Evolutionary conservation across 2,113 vertebrate species (phyloP).

Genomic region (Pheucticus melanocephalus): DNA sequence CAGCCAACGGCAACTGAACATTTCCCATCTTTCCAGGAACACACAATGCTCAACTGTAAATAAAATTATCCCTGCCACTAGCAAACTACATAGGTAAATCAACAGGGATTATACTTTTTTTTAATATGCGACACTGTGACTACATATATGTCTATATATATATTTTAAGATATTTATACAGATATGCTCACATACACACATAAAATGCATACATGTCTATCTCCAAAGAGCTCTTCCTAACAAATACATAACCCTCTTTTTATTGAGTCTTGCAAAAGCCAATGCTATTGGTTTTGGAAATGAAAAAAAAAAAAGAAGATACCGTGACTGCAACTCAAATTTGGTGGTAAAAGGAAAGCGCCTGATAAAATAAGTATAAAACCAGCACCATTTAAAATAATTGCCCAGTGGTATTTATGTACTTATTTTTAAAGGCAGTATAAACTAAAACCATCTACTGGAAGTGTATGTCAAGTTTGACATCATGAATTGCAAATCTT

Average conservation of each 20-base stretch:
- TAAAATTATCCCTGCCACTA: neutral
- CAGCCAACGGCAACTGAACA: neutral
- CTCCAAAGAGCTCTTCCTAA: neutral
- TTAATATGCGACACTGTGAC: neutral
- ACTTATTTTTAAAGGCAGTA: neutral
- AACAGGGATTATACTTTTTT: neutral
- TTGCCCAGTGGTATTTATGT: neutral
- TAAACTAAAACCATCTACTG: neutral
- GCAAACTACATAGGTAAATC: neutral
- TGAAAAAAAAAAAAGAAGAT: neutral
- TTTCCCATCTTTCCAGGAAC: neutral
- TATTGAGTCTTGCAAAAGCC: neutral
- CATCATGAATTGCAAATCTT: neutral
- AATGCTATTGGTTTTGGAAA: neutral
- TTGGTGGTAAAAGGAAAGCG: neutral
- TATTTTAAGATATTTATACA: neutral
- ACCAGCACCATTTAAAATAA: neutral
- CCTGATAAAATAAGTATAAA: neutral
- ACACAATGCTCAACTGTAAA: neutral
- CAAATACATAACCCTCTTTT: neutral
- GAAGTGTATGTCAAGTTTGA: neutral
- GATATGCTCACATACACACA: neutral
- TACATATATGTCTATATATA: neutral
- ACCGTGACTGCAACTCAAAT: neutral
- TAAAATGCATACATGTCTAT: neutral